Base-by-base conservation (phyloP, 2,888 invertebrate species). In the Phyto melanocephala region DNA sequence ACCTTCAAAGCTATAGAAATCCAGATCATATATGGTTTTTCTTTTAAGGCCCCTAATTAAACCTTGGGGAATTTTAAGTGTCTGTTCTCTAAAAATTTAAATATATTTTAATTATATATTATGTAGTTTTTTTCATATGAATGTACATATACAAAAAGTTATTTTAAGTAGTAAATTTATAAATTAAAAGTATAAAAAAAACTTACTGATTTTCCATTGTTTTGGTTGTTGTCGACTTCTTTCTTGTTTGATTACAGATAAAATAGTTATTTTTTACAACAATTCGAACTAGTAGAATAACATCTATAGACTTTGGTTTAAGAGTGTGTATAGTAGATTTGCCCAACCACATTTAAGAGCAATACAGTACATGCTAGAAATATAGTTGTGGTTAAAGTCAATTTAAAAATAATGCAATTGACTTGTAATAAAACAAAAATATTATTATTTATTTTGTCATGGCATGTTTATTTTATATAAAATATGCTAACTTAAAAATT, bases 1-100 rank as follows among this genome's bases (percentile, higher is more conserved):
- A 35, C 87, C 87, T 85, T 91, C 90, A 80, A 90, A 90, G 54
- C 89, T 89, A 28, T 87, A 90, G 65, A 88, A 90, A 6, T 87
- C 81, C 58, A 89, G 87, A 4, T 88, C 88, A 67, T 90, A 91
- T 22, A 90, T 86, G 13, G 91, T 88, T 84, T 88, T 88, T 0
- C 90, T 87, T 75, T 88, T 89, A 11, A 88, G 87, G 0, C 90
- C 90, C 67, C 87, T 88, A 2, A 90, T 87, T 4, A 88, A 88
- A 1, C 90, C 90, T 62, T 90, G 88, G 6, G 87, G 85, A 75
- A 81, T 47, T 58, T 67, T 45, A 13, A 83, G 6, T 17, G 80
- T 24, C 4, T 67, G 50, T 37, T 81, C 77, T 17, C 81, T 81
- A 24, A 37, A 45, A 24, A 24, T 33, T 10, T 0, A 37, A 42